A percentile compares a stretch with the other conserved stretches of the same genome.
Conservation (phyloP, 2,113 vertebrate genomes). For the Chaenocephalus aceratus region DNA sequence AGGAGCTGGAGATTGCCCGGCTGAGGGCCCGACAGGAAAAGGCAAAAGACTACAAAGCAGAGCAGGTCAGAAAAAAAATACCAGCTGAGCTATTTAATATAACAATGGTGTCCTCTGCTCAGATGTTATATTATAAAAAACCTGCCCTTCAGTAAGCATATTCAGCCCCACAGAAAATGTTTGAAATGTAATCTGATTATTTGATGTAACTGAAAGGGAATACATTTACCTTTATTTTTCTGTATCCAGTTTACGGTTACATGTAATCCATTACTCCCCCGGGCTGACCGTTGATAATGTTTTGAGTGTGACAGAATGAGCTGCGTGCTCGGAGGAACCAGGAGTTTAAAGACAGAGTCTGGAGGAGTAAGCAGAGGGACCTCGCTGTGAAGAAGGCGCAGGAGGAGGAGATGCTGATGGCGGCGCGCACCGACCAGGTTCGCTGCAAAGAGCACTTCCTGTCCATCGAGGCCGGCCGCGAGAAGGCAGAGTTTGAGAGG, state of each 20-base stretch:
- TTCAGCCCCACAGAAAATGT: no score
- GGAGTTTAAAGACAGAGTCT: constrained; percentile 86
- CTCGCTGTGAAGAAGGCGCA: constrained; percentile 62
- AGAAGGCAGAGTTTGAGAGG: constrained; percentile 88
- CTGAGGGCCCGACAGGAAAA: constrained; percentile 88
- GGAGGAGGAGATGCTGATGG: constrained; percentile 76
- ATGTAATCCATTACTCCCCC: no score
- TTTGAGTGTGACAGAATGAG: constrained; percentile 82
- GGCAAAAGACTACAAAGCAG: constrained; percentile 86
- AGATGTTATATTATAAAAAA: no score
- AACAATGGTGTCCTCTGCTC: no score
- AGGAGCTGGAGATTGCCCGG: constrained; percentile 86
- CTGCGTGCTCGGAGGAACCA: constrained; percentile 89
- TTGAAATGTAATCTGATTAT: no score
- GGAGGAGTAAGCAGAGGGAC: constrained; percentile 89
- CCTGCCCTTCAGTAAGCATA: no score
- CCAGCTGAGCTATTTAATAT: background rate
- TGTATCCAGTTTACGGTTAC: no score
- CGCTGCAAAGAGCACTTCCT: constrained; percentile 84
- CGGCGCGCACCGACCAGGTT: constrained; percentile 85
- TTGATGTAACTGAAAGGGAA: no score
- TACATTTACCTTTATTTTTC: no score
- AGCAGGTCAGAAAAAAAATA: constrained; percentile 83
- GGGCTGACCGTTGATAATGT: no score
- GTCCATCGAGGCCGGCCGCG: constrained; percentile 85